These are phyloP conservation scores for Chaitophorus viminalis DNA, from an alignment of 2,888 invertebrate species.

Conservation along the genomic window DNA sequence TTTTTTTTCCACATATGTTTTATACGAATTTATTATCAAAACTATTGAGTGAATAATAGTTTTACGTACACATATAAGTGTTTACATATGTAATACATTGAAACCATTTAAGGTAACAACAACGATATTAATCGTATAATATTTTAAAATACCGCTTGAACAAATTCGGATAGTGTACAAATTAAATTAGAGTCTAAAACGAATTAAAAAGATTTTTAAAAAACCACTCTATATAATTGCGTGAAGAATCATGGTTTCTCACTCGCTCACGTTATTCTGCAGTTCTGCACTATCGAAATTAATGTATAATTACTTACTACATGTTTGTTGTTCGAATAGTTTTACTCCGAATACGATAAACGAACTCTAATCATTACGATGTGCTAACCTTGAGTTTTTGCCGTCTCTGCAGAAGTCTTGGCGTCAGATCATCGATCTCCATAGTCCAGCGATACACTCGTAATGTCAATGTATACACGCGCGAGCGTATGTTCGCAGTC, in stretches of 20 bases:
- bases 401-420: conserved; percentile 25
- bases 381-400: conserved; percentile 25
- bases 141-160: background rate
- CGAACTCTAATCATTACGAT: background rate
- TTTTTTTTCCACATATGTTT: background rate
- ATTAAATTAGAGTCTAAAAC: background rate
- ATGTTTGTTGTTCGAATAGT: background rate
- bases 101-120: background rate
- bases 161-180: too few species aligned
- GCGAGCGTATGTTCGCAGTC: background rate
- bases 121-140: too few species aligned
- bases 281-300: background rate
- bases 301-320: background rate
- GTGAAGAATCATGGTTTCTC: background rate
- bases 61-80: background rate
- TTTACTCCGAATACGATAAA: background rate
- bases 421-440: conserved; percentile 43
- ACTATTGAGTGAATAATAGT: background rate
- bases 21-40: background rate
- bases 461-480: conserved; percentile 4
- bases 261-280: background rate
- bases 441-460: conserved; percentile 9
- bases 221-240: background rate
- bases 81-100: background rate
- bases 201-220: background rate